phyloP scores from a whole-genome alignment of 2,113 vertebrate species.

The Zootoca vivipara region DNA sequence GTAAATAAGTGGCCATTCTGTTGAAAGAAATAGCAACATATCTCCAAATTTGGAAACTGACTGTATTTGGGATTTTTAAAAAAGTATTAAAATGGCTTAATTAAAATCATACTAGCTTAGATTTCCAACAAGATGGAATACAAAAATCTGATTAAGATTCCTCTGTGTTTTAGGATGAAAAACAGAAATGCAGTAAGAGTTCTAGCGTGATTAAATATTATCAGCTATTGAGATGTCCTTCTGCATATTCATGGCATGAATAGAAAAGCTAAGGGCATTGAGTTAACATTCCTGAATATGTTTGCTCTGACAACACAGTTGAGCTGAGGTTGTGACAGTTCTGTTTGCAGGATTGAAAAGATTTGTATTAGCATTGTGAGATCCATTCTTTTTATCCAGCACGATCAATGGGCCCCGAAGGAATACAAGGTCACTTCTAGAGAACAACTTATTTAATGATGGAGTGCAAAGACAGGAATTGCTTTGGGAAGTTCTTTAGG shows the following conservation, averaged over 20 bases:
- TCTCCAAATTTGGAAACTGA: not conserved
- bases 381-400: conserved; percentile 32
- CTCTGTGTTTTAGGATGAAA: not conserved
- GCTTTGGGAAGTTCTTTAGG: not conserved
- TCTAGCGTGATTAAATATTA: not conserved
- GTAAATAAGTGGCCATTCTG: not conserved
- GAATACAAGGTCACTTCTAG: not conserved
- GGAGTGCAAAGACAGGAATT: not conserved
- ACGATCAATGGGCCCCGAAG: conserved; percentile 10
- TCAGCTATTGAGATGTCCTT: conserved; percentile 37
- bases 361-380: conserved; percentile 40
- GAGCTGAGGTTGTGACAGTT: conserved; percentile 37
- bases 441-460: not conserved
- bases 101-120: conserved; percentile 1
- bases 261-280: conserved; percentile 20
- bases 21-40: not conserved
- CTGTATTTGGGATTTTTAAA: not conserved
- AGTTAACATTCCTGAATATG: conserved; percentile 32
- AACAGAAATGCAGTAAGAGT: not conserved
- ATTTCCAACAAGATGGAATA: conserved; percentile 19
- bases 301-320: conserved; percentile 25
- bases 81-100: conserved; percentile 9
- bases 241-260: conserved; percentile 31
- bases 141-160: conserved; percentile 21
- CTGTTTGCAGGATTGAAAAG: conserved; percentile 37